These are phyloP conservation scores for Microctenopoma lineatum DNA, from an alignment of 2,797 vertebrate species.

Conservation along the genomic window DNA sequence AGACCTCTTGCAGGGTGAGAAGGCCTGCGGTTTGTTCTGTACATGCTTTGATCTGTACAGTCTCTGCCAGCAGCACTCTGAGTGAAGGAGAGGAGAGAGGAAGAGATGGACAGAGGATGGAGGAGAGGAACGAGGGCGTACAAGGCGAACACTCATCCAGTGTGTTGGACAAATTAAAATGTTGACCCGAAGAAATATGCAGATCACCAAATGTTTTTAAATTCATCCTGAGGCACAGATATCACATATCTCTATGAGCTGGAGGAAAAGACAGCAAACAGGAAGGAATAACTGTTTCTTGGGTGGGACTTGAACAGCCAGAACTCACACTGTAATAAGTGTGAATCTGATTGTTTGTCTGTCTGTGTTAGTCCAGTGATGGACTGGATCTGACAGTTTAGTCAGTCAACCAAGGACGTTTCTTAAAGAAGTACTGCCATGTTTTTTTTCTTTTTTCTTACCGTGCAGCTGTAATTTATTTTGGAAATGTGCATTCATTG, in stretches of 20 bases:
- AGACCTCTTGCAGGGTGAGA: constrained; percentile 51
- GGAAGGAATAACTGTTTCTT: neutral
- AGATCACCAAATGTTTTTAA: too few species aligned
- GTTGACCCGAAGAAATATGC: neutral
- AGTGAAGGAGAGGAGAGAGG: constrained; percentile 21
- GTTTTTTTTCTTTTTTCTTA: neutral
- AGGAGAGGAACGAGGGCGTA: constrained; percentile 37
- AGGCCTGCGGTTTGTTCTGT: constrained; percentile 60
- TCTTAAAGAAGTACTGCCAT: neutral
- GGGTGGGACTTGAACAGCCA: neutral
- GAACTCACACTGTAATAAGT: constrained; percentile 7
- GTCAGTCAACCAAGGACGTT: constrained; percentile 17
- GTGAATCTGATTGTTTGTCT: constrained; percentile 21
- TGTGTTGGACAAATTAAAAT: neutral
- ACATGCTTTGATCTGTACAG: constrained; percentile 55
- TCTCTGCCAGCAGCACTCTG: constrained; percentile 56
- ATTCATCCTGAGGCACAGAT: too few species aligned
- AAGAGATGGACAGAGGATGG: constrained; percentile 22
- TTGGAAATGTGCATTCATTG: neutral
- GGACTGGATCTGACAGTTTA: constrained; percentile 32
- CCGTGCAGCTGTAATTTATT: neutral
- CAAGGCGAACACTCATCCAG: constrained; percentile 29
- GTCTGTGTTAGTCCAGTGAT: constrained; percentile 14
- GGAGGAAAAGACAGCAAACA: neutral
- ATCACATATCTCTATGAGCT: too few species aligned